A percentile compares a stretch with the other conserved stretches of the same genome.
Conservation (phyloP, 2,113 vertebrate genomes). For the Marmota flaviventris region DNA sequence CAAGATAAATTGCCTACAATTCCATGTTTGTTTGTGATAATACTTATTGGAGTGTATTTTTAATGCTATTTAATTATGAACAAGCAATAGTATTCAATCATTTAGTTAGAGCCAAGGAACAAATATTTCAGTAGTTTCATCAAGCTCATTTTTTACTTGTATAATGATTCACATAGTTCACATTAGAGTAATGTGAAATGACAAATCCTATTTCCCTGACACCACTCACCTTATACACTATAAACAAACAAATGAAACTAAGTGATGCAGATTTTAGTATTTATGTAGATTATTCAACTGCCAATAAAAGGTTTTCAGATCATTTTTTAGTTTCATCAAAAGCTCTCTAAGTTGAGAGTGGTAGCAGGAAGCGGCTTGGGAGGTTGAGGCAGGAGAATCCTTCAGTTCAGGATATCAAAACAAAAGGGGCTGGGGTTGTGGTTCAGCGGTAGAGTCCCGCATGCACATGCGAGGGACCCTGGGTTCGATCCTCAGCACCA, state of each 20-base stretch:
- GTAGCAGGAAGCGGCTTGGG: too few species aligned
- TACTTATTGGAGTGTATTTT: neutral
- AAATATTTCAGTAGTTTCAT: constrained; percentile 49
- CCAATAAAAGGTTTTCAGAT: constrained; percentile 27
- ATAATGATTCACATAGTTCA: constrained; percentile 50
- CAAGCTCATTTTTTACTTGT: constrained; percentile 40
- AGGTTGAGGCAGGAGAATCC: neutral
- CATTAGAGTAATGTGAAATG: neutral
- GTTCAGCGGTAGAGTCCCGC: too few species aligned
- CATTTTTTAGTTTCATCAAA: constrained; percentile 43
- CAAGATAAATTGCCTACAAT: constrained; percentile 67
- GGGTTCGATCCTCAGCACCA: too few species aligned
- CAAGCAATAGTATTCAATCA: constrained; percentile 54
- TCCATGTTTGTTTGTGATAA: constrained; percentile 41
- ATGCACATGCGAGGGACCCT: too few species aligned
- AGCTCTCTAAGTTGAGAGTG: neutral
- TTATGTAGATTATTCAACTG: constrained; percentile 16
- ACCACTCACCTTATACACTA: neutral
- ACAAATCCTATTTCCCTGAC: neutral
- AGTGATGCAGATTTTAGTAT: neutral
- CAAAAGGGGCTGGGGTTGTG: too few species aligned
- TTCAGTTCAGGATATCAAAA: neutral
- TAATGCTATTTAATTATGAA: constrained; percentile 49
- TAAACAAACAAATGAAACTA: constrained; percentile 47
- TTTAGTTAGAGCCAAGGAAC: constrained; percentile 48